Evolutionary conservation across 37 sponge, comb jelly and placozoan species (phyloP), one percentile per base, ranked within the genome.

Genomic region (Ephydatia muelleri): DNA sequence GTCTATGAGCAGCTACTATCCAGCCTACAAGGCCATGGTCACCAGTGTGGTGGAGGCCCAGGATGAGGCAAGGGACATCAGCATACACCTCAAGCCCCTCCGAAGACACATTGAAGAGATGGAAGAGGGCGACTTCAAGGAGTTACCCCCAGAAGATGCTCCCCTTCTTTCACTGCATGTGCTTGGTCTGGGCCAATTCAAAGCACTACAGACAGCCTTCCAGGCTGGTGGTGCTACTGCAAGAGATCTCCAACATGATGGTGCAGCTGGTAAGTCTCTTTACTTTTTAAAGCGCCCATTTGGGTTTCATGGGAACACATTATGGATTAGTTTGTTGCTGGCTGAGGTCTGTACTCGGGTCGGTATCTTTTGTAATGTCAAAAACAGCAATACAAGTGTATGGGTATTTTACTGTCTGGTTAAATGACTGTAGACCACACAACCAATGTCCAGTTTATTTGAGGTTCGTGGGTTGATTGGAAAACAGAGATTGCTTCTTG

Each of bases 181-280:
- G 94, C 82, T 81, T 98, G 29, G 79, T 98, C 29, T 98, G 99
- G 99, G 92, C 95, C 30, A 78, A 98, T 81, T 94, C 81, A 32
- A 43, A 64, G 19, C 91, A 93, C 89, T 98, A 98, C 85, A 82
- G 88, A 33, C 90, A 94, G 70, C 99, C 97, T 34, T 82, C 93
- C 47, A 75, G 95, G 25, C 76, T 98, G 30, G 88, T 98, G 6
- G 92, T 96, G 27, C 88, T 98, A 0, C 85, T 98, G n/a, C 97
- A 96, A 71, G 99, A 98, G 81, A 38, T 98, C 4, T 86, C 93
- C 38, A 98, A 98, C 82, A 79, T 91, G 32, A 38, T 98, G 77
- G 90, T 98, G 67, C 89, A 94, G 27, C 57, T 96, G 79, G 97
- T 96, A 78, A 64, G 90, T 64, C 69, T 6, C 31, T 25, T 13